Base-by-base conservation (phyloP, 2,888 invertebrate species). In the Sesia bembeciformis region DNA sequence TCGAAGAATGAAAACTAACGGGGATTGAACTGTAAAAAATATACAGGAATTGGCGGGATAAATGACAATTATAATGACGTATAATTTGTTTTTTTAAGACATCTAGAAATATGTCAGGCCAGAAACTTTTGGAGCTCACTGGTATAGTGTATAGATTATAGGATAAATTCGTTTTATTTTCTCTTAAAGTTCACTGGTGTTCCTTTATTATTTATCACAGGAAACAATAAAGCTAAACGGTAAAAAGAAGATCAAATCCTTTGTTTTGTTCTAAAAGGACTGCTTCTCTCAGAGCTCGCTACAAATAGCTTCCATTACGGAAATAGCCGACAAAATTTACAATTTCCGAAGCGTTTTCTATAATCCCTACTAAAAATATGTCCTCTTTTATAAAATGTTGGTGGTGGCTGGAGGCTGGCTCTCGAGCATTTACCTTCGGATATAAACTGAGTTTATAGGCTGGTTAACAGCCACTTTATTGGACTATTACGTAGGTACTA, bases 381-480 rank as follows among this genome's bases (percentile, higher is more conserved):
- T n/a, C 46, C 23, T 46, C 46, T 8, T 46, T 46, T 46, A 46
- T 46, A 46, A 46, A 46, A 46, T 46, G 46, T 46, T 46, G n/a
- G 46, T 46, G 5, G 46, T 23, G 1, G 23, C 1, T 23, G 43
- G 7, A 7, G n/a, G n/a, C 8, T n/a, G n/a, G 23, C n/a, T 46
- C 46, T 46, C 8, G 8, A 23, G 23, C 46, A 5, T 46, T 46
- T 46, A 46, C 46, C 46, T 46, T 4, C n/a, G 3, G 46, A 46
- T 46, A 46, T 46, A 8, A 8, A 23, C n/a, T 5, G n/a, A 46
- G 64, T 70, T 68, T 70, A 68, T 64, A 62, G 62, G 58, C 53
- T 58, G 63, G 64, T 66, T 68, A 63, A 63, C 66, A 66, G 62
- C 55, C 65, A 64, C 63, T 72, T 65, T 67, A 62, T 63, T 60